Evolutionary conservation across 2,888 invertebrate genomes (phyloP).

Genomic region (Sisyra terminalis): DNA sequence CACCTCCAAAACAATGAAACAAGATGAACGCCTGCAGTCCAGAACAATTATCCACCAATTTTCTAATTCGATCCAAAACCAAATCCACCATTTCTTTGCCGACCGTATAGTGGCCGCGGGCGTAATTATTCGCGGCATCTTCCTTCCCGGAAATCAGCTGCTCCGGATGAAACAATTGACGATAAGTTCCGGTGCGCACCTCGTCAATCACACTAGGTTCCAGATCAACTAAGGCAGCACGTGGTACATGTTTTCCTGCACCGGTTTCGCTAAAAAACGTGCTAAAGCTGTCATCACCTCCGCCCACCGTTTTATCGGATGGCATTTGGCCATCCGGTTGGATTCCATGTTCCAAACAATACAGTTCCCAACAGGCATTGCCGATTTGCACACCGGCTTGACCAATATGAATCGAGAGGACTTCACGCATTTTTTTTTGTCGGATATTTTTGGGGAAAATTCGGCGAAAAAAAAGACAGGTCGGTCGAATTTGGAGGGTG

Average conservation of each 20-base stretch:
- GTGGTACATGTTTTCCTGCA: constrained; percentile 71
- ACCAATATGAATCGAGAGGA: constrained; percentile 73
- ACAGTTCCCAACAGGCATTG: constrained; percentile 76
- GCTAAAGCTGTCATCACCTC: constrained; percentile 61
- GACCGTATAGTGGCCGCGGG: constrained; percentile 48
- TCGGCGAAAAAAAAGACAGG: too few species aligned
- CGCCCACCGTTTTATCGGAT: constrained; percentile 58
- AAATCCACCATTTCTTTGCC: constrained; percentile 41
- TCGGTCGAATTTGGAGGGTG: too few species aligned
- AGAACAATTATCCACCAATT: constrained; percentile 35
- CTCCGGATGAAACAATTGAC: constrained; percentile 48
- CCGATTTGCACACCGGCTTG: constrained; percentile 80
- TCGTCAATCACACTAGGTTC: constrained; percentile 79
- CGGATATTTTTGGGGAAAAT: too few species aligned
- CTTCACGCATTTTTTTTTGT: constrained; percentile 36
- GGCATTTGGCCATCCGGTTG: constrained; percentile 72
- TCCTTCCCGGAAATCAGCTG: constrained; percentile 51
- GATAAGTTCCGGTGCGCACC: constrained; percentile 38
- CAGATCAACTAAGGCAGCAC: constrained; percentile 78
- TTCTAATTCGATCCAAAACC: constrained; percentile 35
- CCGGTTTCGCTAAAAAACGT: constrained; percentile 65
- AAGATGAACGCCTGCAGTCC: constrained; percentile 41
- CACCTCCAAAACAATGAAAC: constrained; percentile 43
- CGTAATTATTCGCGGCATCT: constrained; percentile 53
- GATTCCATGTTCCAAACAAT: constrained; percentile 40